A percentile compares a stretch with the other conserved stretches of the same genome.
phyloP scores from a whole-genome alignment of 1,140 invertebrate genomes.

The Lepidurus couesii region DNA sequence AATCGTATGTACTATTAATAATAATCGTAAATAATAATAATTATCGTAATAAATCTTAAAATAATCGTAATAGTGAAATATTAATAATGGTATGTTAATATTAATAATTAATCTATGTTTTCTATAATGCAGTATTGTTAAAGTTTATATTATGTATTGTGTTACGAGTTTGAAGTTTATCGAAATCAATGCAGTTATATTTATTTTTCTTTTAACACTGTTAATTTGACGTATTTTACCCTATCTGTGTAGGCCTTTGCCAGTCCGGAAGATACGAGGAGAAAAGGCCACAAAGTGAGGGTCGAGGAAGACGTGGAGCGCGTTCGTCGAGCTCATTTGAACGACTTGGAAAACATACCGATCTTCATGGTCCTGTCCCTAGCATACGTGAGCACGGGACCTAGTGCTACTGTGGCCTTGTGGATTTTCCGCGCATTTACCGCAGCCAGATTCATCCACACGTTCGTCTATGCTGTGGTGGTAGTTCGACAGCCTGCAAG shows the following conservation, averaged over 20 bases:
- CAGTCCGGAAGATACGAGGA: constrained; percentile 53
- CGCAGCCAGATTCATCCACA: constrained; percentile 54
- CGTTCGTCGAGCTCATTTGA: constrained; percentile 55
- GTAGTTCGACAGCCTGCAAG: constrained; percentile 55
- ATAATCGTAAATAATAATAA: too few relatives aligned
- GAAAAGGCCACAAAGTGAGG: constrained; percentile 46
- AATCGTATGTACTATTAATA: too few relatives aligned
- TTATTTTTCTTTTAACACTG: constrained; percentile 33
- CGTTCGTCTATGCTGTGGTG: constrained; percentile 53
- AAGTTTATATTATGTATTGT: too few relatives aligned
- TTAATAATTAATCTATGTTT: too few relatives aligned
- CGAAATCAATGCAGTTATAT: background rate
- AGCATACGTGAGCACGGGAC: constrained; percentile 56
- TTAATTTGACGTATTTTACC: too few relatives aligned
- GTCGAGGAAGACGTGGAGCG: constrained; percentile 55
- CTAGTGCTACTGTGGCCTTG: constrained; percentile 49
- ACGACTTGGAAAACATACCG: constrained; percentile 63
- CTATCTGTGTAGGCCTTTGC: constrained; percentile 49
- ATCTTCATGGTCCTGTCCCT: constrained; percentile 56
- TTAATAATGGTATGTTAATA: too few relatives aligned
- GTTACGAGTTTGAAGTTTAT: background rate
- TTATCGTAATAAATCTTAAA: too few relatives aligned
- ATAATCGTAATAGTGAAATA: too few relatives aligned
- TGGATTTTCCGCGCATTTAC: constrained; percentile 56
- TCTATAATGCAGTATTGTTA: too few relatives aligned